Base-by-base conservation (phyloP, 2,888 invertebrate genomes). In the Harpalus rubripes region DNA sequence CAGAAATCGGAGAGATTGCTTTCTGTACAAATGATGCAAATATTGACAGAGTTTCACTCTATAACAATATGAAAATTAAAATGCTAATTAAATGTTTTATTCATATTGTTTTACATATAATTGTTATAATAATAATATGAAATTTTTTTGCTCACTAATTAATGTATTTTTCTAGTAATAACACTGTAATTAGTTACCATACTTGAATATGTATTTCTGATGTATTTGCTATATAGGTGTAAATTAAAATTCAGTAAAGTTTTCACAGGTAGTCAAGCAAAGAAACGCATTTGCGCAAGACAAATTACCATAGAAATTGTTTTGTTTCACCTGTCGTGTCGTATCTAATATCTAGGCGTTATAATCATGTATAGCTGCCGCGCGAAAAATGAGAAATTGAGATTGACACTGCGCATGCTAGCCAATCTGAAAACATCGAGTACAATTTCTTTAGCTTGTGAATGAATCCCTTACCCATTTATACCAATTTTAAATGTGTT, bases 271-370 rank as follows among this genome's bases (percentile, higher is more conserved):
- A 72, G 7, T 8, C 18, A 18, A 74, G 44, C 72, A 44, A 41
- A 12, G 44, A 74, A 74, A 74, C 16, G n/a, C 8, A 74, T 44
- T 74, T 74, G 44, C 44, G 72, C 22, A 44, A 15, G 32, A 44
- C 7, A 44, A 72, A 72, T 72, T 72, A 72, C 41, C 44, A 72
- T 72, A 72, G 44, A 44, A 74, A 74, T 74, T 44, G 44, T 16
- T 74, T 74, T 44, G 72, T 74, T 74, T 18, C 72, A 74, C 18
- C 72, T 74, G 72, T 74, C 72, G 18, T 41, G 41, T 15, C 41
- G n/a, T 72, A 72, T 63, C 10, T 26, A 39, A 41, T 72, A 72
- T 63, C 10, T 26, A 39, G 39, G 41, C 41, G 16, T 74, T 68
- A 41, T 68, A 68, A 68, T 68, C 68, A 68, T 68, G 22, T n/a